These are phyloP conservation scores for Pangasius macronema DNA, from an alignment of 2,797 vertebrate genomes.

Conservation along the genomic window DNA sequence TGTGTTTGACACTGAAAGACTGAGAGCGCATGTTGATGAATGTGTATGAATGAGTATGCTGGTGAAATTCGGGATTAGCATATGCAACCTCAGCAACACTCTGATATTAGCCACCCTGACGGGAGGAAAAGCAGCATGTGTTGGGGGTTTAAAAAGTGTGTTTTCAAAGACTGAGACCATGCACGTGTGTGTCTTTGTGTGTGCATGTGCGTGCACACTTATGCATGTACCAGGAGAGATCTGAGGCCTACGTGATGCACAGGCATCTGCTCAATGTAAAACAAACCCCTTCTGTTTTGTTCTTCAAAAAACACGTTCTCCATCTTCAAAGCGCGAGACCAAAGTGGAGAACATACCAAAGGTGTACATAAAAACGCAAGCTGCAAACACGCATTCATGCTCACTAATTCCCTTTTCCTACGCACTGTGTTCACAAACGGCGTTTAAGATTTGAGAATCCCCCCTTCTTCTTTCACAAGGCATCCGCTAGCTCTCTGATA, in stretches of 20 bases:
- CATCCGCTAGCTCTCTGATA: conserved; percentile 49
- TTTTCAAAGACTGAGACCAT: conserved; percentile 13
- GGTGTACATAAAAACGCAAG: conserved; percentile 66
- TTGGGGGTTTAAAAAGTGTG: conserved; percentile 23
- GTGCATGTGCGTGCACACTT: conserved; percentile 21
- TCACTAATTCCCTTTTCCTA: conserved; percentile 69
- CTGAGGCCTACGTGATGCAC: conserved; percentile 44
- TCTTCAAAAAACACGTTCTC: conserved; percentile 48
- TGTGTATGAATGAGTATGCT: conserved; percentile 51
- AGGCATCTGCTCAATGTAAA: conserved; percentile 58
- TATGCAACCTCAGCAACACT: conserved; percentile 57
- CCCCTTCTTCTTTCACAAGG: conserved; percentile 21
- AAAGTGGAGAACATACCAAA: conserved; percentile 68
- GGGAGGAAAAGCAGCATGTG: conserved; percentile 30
- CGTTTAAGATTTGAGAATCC: conserved; percentile 40
- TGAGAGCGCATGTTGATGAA: conserved; percentile 44
- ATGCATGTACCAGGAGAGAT: conserved; percentile 42
- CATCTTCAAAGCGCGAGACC: conserved; percentile 70
- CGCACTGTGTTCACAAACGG: conserved; percentile 56
- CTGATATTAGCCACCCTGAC: conserved; percentile 57
- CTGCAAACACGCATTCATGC: conserved; percentile 71
- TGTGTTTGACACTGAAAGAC: conserved; percentile 34
- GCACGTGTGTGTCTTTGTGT: background rate
- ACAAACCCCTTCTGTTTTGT: conserved; percentile 55
- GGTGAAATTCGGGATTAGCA: conserved; percentile 51